phyloP scores from a whole-genome alignment of 2,888 invertebrate species.

The Diogma glabrata region DNA sequence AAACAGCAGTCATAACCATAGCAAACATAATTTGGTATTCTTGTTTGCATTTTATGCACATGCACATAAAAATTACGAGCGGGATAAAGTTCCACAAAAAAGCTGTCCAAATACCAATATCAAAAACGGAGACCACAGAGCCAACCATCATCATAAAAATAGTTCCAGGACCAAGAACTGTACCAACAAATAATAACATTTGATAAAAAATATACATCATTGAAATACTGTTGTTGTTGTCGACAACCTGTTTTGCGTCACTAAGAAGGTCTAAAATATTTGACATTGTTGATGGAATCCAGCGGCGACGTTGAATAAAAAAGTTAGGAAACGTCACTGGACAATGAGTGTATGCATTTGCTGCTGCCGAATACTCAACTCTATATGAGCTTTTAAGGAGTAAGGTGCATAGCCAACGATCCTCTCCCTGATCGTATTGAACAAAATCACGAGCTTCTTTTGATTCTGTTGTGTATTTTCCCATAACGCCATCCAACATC shows the following conservation, averaged over 20 bases:
- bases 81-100: constrained; percentile 58
- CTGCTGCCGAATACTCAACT: constrained; percentile 90
- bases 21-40: constrained; percentile 60
- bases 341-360: constrained; percentile 88
- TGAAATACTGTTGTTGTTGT: constrained; percentile 82
- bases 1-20: constrained; percentile 60
- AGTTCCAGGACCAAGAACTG: constrained; percentile 61
- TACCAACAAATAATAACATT: constrained; percentile 56
- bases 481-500: constrained; percentile 86
- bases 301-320: constrained; percentile 85
- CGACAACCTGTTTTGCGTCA: constrained; percentile 65
- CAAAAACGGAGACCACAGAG: constrained; percentile 61
- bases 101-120: constrained; percentile 53
- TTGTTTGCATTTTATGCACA: constrained; percentile 50
- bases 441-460: constrained; percentile 73
- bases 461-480: constrained; percentile 69
- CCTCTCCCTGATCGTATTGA: constrained; percentile 91
- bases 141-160: constrained; percentile 71
- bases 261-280: constrained; percentile 82
- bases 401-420: constrained; percentile 90
- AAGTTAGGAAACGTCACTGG: constrained; percentile 89
- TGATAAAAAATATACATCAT: constrained; percentile 65
- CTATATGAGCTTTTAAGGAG: constrained; percentile 83
- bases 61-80: constrained; percentile 49
- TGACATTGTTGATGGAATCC: constrained; percentile 94